Conservation (phyloP, 2,797 vertebrate species). For the Heterohyrax brucei region DNA sequence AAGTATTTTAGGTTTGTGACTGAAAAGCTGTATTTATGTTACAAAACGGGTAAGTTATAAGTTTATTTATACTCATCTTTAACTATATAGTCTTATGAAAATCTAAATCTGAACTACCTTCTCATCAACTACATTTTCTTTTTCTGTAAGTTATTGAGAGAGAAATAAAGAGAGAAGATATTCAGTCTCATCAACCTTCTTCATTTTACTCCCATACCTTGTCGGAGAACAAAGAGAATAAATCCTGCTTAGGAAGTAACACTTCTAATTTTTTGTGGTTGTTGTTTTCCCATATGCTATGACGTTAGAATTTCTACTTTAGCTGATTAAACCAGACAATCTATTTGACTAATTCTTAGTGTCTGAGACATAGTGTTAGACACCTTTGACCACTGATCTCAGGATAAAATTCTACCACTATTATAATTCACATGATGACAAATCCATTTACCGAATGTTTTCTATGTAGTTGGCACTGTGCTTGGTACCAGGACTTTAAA, state of each 20-base stretch:
- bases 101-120: background rate
- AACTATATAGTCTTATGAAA: background rate
- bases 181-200: background rate
- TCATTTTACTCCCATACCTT: background rate
- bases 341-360: background rate
- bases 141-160: background rate
- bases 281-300: background rate
- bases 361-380: background rate
- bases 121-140: background rate
- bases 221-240: background rate
- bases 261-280: background rate
- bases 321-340: background rate
- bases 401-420: background rate
- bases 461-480: background rate
- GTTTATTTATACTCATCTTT: background rate
- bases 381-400: background rate
- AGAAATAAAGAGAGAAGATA: background rate
- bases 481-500: background rate
- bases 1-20: background rate
- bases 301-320: background rate
- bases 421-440: background rate
- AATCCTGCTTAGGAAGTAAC: background rate
- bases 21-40: background rate
- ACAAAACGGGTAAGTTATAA: background rate
- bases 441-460: background rate